These are phyloP conservation scores for Cyanoderma ruficeps DNA, from an alignment of 2,113 vertebrate species.

Conservation along the genomic window DNA sequence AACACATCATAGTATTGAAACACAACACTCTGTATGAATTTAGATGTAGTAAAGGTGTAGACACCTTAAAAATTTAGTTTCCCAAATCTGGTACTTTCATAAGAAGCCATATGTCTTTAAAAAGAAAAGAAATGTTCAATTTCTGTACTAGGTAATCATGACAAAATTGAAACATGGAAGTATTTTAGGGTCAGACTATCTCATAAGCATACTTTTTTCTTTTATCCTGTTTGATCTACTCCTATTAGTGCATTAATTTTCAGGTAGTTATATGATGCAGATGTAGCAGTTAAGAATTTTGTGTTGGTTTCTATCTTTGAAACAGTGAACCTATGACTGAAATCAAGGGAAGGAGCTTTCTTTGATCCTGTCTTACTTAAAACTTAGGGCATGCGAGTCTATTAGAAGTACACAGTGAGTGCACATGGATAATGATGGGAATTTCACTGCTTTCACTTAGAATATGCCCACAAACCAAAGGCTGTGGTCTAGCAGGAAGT, in stretches of 20 bases:
- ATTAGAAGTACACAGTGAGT: background rate
- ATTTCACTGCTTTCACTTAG: background rate
- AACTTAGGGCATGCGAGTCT: background rate
- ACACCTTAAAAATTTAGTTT: background rate
- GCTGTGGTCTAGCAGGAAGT: background rate
- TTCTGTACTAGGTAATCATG: background rate
- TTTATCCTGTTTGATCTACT: background rate
- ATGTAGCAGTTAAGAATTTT: background rate
- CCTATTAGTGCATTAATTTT: background rate
- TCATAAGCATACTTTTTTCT: background rate
- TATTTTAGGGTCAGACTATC: background rate
- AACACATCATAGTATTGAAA: background rate
- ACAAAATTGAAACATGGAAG: background rate
- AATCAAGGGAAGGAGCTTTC: background rate
- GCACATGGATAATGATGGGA: background rate
- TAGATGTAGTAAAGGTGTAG: background rate
- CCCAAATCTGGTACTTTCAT: background rate
- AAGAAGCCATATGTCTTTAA: background rate
- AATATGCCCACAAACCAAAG: background rate
- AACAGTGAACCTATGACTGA: background rate
- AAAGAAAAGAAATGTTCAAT: background rate
- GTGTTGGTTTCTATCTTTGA: background rate
- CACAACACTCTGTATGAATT: background rate
- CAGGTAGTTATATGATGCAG: background rate
- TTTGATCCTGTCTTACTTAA: background rate